phyloP scores from a whole-genome alignment of 1,140 invertebrate species.

The Battus philenor region DNA sequence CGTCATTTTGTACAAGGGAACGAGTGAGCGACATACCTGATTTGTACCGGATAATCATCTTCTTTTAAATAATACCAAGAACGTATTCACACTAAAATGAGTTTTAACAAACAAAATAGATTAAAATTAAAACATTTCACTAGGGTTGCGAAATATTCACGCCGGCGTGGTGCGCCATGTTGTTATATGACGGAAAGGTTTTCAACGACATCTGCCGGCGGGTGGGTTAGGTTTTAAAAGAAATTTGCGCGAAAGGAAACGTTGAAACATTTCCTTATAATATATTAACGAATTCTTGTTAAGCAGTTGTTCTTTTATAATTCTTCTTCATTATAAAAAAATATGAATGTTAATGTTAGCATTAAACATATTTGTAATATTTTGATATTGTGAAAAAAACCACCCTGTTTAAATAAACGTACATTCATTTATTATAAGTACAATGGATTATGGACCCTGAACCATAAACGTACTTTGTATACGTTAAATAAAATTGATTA shows the following conservation, averaged over 20 bases:
- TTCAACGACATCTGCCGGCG: conserved; percentile 46
- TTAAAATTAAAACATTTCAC: conserved; percentile 31
- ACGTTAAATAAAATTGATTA: too few relatives aligned
- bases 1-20: conserved; percentile 22
- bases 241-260: background rate
- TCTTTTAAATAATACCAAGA: conserved; percentile 17
- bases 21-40: conserved; percentile 28
- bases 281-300: too few relatives aligned
- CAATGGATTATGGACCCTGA: too few relatives aligned
- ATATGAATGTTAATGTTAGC: too few relatives aligned
- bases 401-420: too few relatives aligned
- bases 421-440: too few relatives aligned
- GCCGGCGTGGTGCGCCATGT: conserved; percentile 48
- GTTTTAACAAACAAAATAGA: conserved; percentile 23
- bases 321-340: too few relatives aligned
- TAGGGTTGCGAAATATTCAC: conserved; percentile 37
- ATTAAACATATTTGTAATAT: too few relatives aligned
- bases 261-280: too few relatives aligned
- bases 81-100: conserved; percentile 16
- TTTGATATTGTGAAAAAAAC: too few relatives aligned
- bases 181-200: conserved; percentile 26
- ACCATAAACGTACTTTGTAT: too few relatives aligned
- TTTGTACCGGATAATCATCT: conserved; percentile 27
- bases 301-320: too few relatives aligned
- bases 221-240: conserved; percentile 20